Evolutionary conservation across 2,888 invertebrate species (phyloP).

Genomic region (Ichneumon xanthorius): DNA sequence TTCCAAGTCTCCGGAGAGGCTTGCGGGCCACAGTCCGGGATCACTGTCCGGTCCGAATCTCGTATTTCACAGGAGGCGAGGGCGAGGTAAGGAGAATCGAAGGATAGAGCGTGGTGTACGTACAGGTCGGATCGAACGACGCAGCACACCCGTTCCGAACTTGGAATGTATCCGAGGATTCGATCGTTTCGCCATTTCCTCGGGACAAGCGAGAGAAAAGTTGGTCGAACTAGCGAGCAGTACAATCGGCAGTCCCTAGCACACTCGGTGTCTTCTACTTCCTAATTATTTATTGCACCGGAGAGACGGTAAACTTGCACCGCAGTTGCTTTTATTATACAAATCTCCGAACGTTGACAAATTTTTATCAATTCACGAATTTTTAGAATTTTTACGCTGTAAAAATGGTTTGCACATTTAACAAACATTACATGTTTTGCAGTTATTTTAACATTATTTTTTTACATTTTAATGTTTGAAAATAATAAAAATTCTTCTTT

Average conservation of each 20-base stretch:
- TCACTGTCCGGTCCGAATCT: slow-evolving; percentile 65
- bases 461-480: too few species aligned
- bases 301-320: background rate
- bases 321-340: slow-evolving; percentile 22
- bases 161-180: slow-evolving; percentile 38
- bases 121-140: slow-evolving; percentile 12
- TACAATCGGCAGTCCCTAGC: background rate
- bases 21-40: slow-evolving; percentile 60
- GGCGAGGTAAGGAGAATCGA: slow-evolving; percentile 40
- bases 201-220: slow-evolving; percentile 7
- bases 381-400: background rate
- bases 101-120: background rate
- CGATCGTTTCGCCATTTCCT: slow-evolving; percentile 39
- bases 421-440: background rate
- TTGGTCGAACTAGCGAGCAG: background rate
- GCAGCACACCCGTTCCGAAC: slow-evolving; percentile 27
- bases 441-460: background rate
- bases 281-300: slow-evolving; percentile 25
- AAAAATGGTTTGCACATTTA: background rate
- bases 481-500: too few species aligned
- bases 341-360: background rate
- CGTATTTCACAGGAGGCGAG: slow-evolving; percentile 65
- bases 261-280: background rate
- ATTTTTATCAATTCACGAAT: background rate
- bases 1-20: slow-evolving; percentile 60